These are phyloP conservation scores for Phataginus tricuspis DNA, from an alignment of 2,797 vertebrate species.

Conservation along the genomic window DNA sequence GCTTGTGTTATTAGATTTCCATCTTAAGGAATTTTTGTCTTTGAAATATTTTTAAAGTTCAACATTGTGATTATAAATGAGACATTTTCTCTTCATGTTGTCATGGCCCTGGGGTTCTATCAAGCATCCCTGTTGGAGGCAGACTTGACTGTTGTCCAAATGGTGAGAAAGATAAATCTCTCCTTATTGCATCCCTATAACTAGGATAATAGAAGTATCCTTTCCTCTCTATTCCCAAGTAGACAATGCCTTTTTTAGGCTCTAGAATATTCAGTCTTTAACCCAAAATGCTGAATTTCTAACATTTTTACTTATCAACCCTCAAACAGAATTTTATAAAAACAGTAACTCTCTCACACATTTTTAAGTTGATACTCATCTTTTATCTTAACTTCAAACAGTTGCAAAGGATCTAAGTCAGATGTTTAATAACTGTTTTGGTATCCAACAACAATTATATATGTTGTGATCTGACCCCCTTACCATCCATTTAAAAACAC, in stretches of 20 bases:
- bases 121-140: not conserved
- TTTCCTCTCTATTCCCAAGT: not conserved
- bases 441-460: not conserved
- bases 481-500: not conserved
- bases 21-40: not conserved
- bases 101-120: not conserved
- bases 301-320: not conserved
- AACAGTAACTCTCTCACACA: not conserved
- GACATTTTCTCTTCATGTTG: not conserved
- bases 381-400: slow-evolving; percentile 37
- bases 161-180: not conserved
- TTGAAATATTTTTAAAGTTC: not conserved
- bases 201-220: not conserved
- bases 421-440: not conserved
- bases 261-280: not conserved
- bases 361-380: not conserved
- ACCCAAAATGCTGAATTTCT: not conserved
- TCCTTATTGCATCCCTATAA: not conserved
- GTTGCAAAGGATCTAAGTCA: not conserved
- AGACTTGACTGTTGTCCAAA: not conserved
- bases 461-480: not conserved
- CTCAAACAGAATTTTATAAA: not conserved
- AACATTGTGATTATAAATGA: not conserved
- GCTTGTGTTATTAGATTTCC: not conserved
- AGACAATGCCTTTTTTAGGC: not conserved